Base-by-base conservation (phyloP, 2,888 invertebrate species). In the Patella depressa region DNA sequence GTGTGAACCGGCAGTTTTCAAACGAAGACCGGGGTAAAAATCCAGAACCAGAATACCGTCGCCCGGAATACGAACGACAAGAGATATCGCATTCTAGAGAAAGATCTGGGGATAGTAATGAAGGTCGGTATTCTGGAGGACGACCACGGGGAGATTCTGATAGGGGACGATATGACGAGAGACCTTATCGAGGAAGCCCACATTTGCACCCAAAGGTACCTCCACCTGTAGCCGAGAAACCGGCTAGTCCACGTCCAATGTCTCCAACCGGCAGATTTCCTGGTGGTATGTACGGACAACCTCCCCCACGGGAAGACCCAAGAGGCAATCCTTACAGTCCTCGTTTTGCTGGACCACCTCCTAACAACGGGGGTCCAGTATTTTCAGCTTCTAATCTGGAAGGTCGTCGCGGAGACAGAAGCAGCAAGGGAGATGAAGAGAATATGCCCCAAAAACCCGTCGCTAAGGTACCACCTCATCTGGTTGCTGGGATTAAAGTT, bases 401-500 rank as follows among this genome's bases (percentile, higher is more conserved):
- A 76, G 88, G 86, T 75, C 80, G 88, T 71, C 19, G 65, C 9
- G 19, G 19, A 65, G 65, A 65, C 34, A 53, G n/a, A 59, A 74
- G 55, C 1, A 73, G 45, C 0, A 78, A 75, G 15, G 55, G 54
- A 2, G 69, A 74, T 19, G 80, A 81, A 29, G 79, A 77, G 1
- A 24, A 53, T 53, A 12, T 65, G 17, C 74, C 74, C 17, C 79
- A 81, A 7, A 85, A 86, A 75, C 89, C 89, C 9, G 85, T 89
- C 15, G 89, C 89, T 9, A 88, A 88, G 79, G 89, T 89, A 7
- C 88, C 88, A 1, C 89, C 89, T 1, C 87, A 88, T 75, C 81
- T 88, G 53, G 85, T 87, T 34, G 85, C 84, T 3, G 89, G 89
- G 1, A 84, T 89, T n/a, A 86, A 88, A 70, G 89, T 89, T 0